Evolutionary conservation across 2,888 invertebrate species (phyloP).

Genomic region (Tetragnatha montana): DNA sequence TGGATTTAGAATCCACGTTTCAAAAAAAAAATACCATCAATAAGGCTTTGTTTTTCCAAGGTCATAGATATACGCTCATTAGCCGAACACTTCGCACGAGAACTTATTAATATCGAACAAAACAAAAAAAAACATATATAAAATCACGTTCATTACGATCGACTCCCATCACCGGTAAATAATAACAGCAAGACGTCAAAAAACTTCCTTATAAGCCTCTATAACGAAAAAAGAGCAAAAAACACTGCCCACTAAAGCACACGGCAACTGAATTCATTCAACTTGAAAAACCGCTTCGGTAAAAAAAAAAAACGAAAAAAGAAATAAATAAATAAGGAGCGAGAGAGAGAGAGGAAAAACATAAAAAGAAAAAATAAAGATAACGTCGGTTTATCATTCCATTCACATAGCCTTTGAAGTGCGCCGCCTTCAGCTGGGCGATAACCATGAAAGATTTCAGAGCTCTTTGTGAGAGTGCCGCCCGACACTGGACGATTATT

Average conservation of each 20-base stretch:
- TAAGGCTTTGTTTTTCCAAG: no score
- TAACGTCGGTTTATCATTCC: constrained; percentile 69
- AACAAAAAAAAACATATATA: background rate
- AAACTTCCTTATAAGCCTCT: constrained; percentile 55
- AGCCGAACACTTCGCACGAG: background rate
- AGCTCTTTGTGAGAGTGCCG: constrained; percentile 60
- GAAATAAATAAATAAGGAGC: no score
- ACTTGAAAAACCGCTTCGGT: constrained; percentile 69
- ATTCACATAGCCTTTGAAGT: constrained; percentile 65
- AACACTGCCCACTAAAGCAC: constrained; percentile 53
- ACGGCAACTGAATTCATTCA: constrained; percentile 67
- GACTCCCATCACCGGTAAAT: constrained; percentile 25
- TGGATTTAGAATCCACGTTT: no score
- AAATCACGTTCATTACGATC: constrained; percentile 27
- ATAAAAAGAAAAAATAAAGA: constrained; percentile 57
- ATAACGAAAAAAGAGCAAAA: constrained; percentile 38
- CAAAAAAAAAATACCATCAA: no score
- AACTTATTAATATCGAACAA: constrained; percentile 18
- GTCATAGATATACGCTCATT: background rate
- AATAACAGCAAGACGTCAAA: constrained; percentile 47
- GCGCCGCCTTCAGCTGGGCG: constrained; percentile 49
- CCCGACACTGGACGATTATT: constrained; percentile 66
- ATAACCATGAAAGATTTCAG: constrained; percentile 69
- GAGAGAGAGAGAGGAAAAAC: constrained; percentile 26
- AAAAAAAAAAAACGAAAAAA: constrained; percentile 43